Evolutionary conservation across 2,113 vertebrate species (phyloP).

Genomic region (Peromyscus polionotus): DNA sequence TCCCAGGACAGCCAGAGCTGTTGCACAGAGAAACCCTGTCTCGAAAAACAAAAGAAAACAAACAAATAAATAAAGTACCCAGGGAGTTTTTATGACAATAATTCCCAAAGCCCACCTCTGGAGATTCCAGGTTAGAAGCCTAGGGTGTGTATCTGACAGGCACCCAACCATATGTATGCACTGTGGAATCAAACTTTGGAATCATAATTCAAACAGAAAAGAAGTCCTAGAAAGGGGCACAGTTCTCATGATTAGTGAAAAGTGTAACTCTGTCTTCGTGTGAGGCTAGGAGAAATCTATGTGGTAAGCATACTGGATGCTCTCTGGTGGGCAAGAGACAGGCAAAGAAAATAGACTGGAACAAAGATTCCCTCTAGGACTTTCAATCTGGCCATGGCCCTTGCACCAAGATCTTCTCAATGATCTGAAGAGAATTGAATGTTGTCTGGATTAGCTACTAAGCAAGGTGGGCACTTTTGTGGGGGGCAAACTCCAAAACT

Average conservation of each 20-base stretch:
- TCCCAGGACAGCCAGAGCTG: neutral
- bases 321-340: neutral
- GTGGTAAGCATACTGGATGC: neutral
- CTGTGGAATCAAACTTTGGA: neutral
- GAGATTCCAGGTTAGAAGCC: neutral
- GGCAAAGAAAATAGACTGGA: neutral
- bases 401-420: neutral
- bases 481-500: neutral
- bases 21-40: neutral
- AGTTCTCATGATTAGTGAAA: neutral
- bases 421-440: neutral
- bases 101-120: neutral
- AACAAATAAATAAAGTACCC: neutral
- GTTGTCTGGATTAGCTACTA: neutral
- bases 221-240: neutral
- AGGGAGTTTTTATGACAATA: conserved; percentile 18
- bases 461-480: neutral
- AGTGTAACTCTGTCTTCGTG: neutral
- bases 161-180: accelerated
- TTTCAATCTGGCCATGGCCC: neutral
- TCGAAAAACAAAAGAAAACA: neutral
- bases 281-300: neutral
- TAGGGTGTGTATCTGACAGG: neutral
- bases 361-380: neutral
- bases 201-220: neutral